Conservation (phyloP, 2,113 vertebrate species). For the Rhinoderma darwinii region DNA sequence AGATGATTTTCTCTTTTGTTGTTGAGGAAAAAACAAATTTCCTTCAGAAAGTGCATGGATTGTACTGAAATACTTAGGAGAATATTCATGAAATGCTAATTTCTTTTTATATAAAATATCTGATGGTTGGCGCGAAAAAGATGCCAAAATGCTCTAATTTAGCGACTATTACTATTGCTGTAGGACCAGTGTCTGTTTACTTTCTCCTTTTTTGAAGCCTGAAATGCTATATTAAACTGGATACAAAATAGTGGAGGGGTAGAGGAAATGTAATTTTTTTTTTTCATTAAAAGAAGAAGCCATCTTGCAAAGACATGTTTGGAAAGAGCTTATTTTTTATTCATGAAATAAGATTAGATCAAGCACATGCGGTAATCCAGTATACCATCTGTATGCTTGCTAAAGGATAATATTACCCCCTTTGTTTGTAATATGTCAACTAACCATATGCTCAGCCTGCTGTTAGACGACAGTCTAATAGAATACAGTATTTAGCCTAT, state of each 20-base stretch:
- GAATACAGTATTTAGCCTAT: conserved; percentile 42
- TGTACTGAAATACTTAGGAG: conserved; percentile 14
- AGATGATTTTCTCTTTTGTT: conserved; percentile 45
- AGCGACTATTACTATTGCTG: background rate
- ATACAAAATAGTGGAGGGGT: background rate
- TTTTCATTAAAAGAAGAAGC: background rate
- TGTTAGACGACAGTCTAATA: conserved; percentile 40
- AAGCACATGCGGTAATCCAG: conserved; percentile 5
- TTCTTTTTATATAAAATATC: conserved; percentile 10
- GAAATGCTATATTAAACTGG: background rate
- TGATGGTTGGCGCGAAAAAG: background rate
- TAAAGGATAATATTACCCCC: conserved; percentile 43
- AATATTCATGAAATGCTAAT: conserved; percentile 55
- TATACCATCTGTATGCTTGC: conserved; percentile 35
- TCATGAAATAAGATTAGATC: conserved; percentile 36
- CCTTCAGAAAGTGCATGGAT: conserved; percentile 26
- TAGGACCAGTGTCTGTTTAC: background rate
- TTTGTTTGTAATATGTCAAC: conserved; percentile 41
- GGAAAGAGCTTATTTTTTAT: conserved; percentile 10
- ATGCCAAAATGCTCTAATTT: background rate
- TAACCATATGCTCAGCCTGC: conserved; percentile 46
- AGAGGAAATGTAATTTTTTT: background rate
- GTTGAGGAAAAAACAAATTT: conserved; percentile 7
- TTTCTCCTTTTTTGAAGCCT: background rate
- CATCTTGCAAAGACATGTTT: background rate